A percentile compares a stretch with the other conserved stretches of the same genome.
phyloP scores from a whole-genome alignment of 1,140 invertebrate genomes.

The Tigriopus japonicus region DNA sequence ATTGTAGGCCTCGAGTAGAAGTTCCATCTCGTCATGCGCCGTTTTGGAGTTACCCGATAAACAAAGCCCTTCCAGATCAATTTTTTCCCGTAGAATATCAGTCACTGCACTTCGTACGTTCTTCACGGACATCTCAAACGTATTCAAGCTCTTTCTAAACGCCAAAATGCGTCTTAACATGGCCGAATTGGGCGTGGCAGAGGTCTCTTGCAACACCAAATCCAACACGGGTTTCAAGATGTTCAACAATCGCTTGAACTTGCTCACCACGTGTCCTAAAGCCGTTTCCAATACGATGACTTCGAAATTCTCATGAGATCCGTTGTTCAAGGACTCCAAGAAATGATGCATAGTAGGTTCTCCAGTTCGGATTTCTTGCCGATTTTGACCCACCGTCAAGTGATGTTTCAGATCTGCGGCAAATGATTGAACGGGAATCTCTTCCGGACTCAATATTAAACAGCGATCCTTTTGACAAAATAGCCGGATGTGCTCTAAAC shows the following conservation, averaged over 20 bases:
- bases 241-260: not conserved
- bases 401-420: too few relatives aligned
- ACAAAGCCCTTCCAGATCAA: not conserved
- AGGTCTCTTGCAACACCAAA: not conserved
- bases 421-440: too few relatives aligned
- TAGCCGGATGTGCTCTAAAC: too few relatives aligned
- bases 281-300: not conserved
- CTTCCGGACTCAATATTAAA: too few relatives aligned
- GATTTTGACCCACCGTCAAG: too few relatives aligned
- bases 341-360: too few relatives aligned
- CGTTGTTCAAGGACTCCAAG: too few relatives aligned
- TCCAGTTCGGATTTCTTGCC: too few relatives aligned
- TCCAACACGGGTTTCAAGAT: slow-evolving; percentile 1
- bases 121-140: not conserved
- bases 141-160: not conserved
- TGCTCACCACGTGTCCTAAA: not conserved
- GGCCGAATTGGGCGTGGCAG: not conserved
- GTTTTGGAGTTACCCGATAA: not conserved
- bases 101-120: not conserved
- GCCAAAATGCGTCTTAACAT: not conserved
- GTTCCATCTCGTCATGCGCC: not conserved
- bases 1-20: not conserved
- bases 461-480: too few relatives aligned
- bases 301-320: not conserved
- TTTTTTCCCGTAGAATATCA: not conserved